A percentile compares a stretch with the other conserved stretches of the same genome.
Conservation (phyloP, 2,888 invertebrate species). For the Oligia strigilis region DNA sequence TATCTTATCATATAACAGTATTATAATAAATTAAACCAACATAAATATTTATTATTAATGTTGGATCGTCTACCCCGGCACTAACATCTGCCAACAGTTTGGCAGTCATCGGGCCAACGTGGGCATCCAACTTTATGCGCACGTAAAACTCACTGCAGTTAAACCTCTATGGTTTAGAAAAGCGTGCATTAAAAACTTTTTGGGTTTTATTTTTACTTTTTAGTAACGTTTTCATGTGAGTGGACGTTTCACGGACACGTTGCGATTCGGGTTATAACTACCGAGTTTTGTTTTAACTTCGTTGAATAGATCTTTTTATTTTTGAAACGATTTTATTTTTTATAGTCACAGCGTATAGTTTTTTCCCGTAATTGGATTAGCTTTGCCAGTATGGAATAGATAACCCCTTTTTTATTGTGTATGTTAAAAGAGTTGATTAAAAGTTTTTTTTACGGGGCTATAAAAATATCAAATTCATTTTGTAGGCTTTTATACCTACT, state of each 20-base stretch:
- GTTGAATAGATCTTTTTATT: neutral
- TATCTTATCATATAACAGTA: neutral
- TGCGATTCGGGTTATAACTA: neutral
- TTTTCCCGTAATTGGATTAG: conserved; percentile 10
- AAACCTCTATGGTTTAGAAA: conserved; percentile 55
- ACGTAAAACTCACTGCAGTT: conserved; percentile 45
- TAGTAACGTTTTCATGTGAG: conserved; percentile 38
- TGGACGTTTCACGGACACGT: conserved; percentile 26
- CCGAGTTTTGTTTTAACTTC: conserved; percentile 12
- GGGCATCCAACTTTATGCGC: conserved; percentile 51
- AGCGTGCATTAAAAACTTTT: conserved; percentile 50
- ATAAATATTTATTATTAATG: neutral
- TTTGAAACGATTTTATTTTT: neutral
- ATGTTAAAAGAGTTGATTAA: conserved; percentile 2
- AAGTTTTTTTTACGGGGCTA: neutral
- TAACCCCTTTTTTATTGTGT: neutral
- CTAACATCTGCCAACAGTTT: conserved; percentile 13
- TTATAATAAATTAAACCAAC: neutral
- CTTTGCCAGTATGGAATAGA: neutral
- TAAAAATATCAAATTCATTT: neutral
- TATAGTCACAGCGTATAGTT: neutral
- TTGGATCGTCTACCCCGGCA: conserved; percentile 26
- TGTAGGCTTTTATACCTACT: neutral
- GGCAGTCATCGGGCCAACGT: conserved; percentile 38
- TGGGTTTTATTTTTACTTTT: conserved; percentile 24